A percentile compares a stretch with the other conserved stretches of the same genome.
phyloP scores from a whole-genome alignment of 1,140 invertebrate species.

The Drosophila truncata region DNA sequence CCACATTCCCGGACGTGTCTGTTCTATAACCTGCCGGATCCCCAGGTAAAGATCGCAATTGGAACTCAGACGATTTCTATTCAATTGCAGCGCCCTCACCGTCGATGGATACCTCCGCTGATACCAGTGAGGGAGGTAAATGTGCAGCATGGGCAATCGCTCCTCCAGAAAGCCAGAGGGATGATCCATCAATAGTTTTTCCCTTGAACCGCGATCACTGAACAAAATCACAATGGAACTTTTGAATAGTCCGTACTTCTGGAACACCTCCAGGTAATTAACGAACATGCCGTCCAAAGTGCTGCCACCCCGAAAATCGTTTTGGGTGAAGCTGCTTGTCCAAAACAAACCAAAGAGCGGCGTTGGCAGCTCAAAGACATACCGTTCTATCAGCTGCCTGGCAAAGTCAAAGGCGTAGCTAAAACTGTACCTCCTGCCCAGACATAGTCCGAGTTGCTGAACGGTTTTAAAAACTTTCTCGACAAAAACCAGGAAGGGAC shows the following conservation, averaged over 20 bases:
- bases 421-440: conserved; percentile 86
- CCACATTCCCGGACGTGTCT: conserved; percentile 88
- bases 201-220: conserved; percentile 96
- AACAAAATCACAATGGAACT: conserved; percentile 91
- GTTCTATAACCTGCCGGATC: conserved; percentile 87
- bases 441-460: conserved; percentile 73
- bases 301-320: conserved; percentile 88
- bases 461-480: conserved; percentile 48
- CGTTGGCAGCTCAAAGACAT: conserved; percentile 86
- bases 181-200: conserved; percentile 89
- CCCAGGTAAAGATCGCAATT: conserved; percentile 93
- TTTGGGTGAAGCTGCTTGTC: conserved; percentile 92
- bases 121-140: conserved; percentile 92
- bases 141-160: conserved; percentile 92
- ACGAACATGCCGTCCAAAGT: conserved; percentile 88
- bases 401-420: conserved; percentile 87
- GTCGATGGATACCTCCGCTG: conserved; percentile 87
- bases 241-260: conserved; percentile 87
- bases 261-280: conserved; percentile 87
- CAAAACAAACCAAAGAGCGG: conserved; percentile 92
- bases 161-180: conserved; percentile 94
- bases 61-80: conserved; percentile 90
- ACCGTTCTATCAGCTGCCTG: conserved; percentile 86
- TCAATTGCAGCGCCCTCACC: conserved; percentile 89
- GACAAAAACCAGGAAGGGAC: conserved; percentile 89